A percentile compares a stretch with the other conserved stretches of the same genome.
Evolutionary conservation across 2,113 vertebrate species (phyloP).

Genomic region (Gavia stellata): DNA sequence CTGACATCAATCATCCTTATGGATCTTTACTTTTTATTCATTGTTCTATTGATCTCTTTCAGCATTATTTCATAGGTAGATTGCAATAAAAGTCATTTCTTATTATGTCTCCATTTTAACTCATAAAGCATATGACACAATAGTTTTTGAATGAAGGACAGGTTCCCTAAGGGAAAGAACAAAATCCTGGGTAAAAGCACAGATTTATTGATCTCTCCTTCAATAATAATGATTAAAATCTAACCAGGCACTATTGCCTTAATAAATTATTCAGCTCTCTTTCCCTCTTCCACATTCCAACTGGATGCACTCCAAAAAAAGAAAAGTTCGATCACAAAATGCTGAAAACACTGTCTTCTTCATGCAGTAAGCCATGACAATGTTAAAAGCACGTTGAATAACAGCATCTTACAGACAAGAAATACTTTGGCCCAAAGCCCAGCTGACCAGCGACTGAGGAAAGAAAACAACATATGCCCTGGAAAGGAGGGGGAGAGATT

Average conservation of each 20-base stretch:
- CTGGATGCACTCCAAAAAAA: neutral
- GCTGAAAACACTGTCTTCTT: neutral
- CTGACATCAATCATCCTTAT: constrained; percentile 36
- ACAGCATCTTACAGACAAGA: neutral
- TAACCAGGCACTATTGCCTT: neutral
- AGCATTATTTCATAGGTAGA: constrained; percentile 19
- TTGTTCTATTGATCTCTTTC: constrained; percentile 51
- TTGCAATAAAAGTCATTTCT: constrained; percentile 38
- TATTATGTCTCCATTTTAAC: constrained; percentile 45
- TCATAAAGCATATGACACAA: neutral
- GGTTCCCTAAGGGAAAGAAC: neutral
- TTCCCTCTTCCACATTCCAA: neutral
- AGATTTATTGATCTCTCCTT: constrained; percentile 36
- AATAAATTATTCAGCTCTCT: constrained; percentile 41
- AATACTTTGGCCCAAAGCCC: neutral
- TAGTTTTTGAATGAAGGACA: constrained; percentile 20
- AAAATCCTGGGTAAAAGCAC: neutral
- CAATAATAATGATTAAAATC: constrained; percentile 52
- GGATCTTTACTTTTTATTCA: constrained; percentile 37
- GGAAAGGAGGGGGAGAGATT: neutral
- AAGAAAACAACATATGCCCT: neutral
- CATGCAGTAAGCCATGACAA: neutral
- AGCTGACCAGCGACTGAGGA: neutral
- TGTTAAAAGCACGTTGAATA: neutral
- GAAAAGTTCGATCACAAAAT: neutral